phyloP scores from a whole-genome alignment of 2,113 vertebrate species.

The Larimichthys crocea region DNA sequence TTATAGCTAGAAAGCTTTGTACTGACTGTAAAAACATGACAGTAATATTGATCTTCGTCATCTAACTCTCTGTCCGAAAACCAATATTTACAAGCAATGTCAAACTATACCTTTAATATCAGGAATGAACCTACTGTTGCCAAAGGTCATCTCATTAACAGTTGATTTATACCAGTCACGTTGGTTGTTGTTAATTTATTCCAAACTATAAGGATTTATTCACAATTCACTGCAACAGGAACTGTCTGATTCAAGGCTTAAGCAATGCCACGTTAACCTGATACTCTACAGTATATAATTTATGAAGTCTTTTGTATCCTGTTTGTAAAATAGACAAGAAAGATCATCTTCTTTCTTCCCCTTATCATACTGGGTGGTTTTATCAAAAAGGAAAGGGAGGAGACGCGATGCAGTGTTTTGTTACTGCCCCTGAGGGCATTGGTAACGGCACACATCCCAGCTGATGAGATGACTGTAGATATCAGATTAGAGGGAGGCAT shows the following conservation, averaged over 20 bases:
- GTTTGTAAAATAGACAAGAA: constrained; percentile 1
- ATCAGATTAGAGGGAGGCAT: constrained; percentile 51
- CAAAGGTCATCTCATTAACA: not conserved
- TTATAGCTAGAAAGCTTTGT: not conserved
- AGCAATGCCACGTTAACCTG: not conserved
- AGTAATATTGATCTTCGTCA: not conserved
- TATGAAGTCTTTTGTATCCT: not conserved
- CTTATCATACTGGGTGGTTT: constrained; percentile 56
- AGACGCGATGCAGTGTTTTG: constrained; percentile 15
- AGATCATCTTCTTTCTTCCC: not conserved
- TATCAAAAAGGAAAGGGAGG: constrained; percentile 31
- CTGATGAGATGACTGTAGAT: constrained; percentile 33
- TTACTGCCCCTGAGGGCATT: constrained; percentile 34
- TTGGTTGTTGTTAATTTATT: not conserved
- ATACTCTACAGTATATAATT: not conserved
- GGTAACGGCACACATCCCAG: constrained; percentile 16
- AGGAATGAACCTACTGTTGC: not conserved
- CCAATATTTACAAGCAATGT: not conserved
- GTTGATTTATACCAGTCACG: not conserved
- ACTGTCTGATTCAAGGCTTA: not conserved
- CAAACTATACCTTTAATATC: not conserved
- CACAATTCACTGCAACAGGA: not conserved
- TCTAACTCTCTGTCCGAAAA: not conserved
- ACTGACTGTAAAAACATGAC: not conserved
- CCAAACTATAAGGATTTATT: not conserved